These are phyloP conservation scores for Idris sp. DNA, from an alignment of 1,140 invertebrate genomes.

Conservation along the genomic window DNA sequence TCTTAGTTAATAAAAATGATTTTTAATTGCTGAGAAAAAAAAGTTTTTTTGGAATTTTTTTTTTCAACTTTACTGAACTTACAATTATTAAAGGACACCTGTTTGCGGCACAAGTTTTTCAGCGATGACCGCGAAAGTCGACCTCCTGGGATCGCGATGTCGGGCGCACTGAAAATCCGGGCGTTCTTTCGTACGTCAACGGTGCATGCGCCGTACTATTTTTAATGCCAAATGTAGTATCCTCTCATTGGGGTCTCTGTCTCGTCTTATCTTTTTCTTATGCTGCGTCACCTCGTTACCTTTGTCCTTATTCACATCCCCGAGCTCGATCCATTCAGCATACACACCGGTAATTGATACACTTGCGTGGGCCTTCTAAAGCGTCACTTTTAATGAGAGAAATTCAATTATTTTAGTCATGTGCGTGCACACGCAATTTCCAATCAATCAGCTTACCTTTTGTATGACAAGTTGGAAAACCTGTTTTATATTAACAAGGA, in stretches of 20 bases:
- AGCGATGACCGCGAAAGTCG: constrained; percentile 55
- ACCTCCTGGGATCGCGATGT: constrained; percentile 68
- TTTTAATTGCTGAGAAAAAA: too few species aligned
- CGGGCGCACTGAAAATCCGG: constrained; percentile 74
- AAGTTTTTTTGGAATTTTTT: too few species aligned
- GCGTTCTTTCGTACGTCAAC: constrained; percentile 65
- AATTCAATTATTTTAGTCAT: too few species aligned
- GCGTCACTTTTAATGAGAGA: constrained; percentile 14
- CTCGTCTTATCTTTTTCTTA: constrained; percentile 5
- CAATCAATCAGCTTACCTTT: neutral
- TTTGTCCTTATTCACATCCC: constrained; percentile 9
- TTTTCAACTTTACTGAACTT: too few species aligned
- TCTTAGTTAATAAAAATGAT: too few species aligned
- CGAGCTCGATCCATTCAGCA: constrained; percentile 17
- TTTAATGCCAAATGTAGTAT: constrained; percentile 53
- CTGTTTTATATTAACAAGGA: too few species aligned
- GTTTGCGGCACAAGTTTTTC: constrained; percentile 18
- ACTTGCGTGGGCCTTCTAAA: constrained; percentile 16
- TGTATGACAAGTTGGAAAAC: too few species aligned
- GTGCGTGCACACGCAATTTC: too few species aligned
- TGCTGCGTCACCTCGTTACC: constrained; percentile 3
- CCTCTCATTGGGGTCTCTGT: constrained; percentile 29
- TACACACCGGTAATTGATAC: constrained; percentile 36
- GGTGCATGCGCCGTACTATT: constrained; percentile 69
- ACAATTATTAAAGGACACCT: too few species aligned